A percentile compares a stretch with the other conserved stretches of the same genome.
These are phyloP conservation scores for Catocala nupta DNA, from an alignment of 2,888 invertebrate genomes.

Conservation along the genomic window DNA sequence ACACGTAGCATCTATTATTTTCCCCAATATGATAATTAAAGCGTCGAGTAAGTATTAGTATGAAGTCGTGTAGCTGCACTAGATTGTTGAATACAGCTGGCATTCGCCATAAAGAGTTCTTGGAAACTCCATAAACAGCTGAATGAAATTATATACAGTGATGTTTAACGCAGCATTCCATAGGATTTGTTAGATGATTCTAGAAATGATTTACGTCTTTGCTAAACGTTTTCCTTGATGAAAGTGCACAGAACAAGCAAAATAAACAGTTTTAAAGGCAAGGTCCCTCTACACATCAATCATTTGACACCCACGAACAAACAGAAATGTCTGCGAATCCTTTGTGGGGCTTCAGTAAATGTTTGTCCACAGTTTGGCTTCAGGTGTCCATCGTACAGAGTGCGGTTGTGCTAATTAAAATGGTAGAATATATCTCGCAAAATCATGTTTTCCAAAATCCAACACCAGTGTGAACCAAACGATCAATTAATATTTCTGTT, in stretches of 20 bases:
- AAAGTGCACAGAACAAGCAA: constrained; percentile 37
- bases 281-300: constrained; percentile 55
- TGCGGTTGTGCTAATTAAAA: constrained; percentile 5
- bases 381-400: constrained; percentile 13
- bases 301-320: constrained; percentile 51
- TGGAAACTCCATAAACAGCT: no score
- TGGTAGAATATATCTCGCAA: background rate
- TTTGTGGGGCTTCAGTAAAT: constrained; percentile 36
- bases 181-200: constrained; percentile 19
- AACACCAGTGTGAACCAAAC: background rate
- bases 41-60: no score
- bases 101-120: no score
- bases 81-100: no score
- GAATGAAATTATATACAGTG: no score
- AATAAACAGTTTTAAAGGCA: constrained; percentile 56
- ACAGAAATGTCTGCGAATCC: constrained; percentile 46
- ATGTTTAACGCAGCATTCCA: background rate
- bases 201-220: constrained; percentile 14
- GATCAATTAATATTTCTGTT: background rate
- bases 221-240: constrained; percentile 24
- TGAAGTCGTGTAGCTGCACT: no score
- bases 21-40: no score
- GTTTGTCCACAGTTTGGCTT: constrained; percentile 24
- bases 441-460: background rate
- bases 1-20: no score